These are phyloP conservation scores for Umimayanthus kanabou DNA, from an alignment of 92 coral and sea anemone genomes.

Conservation along the genomic window DNA sequence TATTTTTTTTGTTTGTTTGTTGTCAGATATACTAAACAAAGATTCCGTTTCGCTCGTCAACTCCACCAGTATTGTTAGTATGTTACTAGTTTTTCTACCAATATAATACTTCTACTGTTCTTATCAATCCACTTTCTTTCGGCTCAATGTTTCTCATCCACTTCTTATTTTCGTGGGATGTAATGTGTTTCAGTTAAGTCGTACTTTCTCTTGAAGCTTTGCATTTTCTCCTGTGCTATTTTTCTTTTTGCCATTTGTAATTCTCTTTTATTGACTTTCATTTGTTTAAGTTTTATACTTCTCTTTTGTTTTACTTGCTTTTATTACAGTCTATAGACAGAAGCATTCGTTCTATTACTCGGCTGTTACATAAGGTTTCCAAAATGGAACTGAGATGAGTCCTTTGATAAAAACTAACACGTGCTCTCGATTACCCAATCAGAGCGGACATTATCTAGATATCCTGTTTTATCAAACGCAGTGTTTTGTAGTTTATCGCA, in stretches of 20 bases:
- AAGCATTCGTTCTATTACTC: not conserved
- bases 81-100: not conserved
- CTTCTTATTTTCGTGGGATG: not conserved
- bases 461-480: not conserved
- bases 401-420: not conserved
- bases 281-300: not conserved
- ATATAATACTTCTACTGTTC: not conserved
- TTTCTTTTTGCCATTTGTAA: too few species aligned
- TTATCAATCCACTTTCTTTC: too few species aligned
- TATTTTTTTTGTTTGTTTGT: not conserved
- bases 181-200: too few species aligned
- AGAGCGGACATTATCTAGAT: not conserved
- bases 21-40: not conserved
- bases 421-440: not conserved
- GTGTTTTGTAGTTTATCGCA: not conserved
- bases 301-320: not conserved
- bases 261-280: too few species aligned
- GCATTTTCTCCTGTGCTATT: too few species aligned
- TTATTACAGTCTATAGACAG: not conserved
- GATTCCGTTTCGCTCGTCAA: not conserved
- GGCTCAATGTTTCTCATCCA: not conserved
- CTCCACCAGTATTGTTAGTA: not conserved
- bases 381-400: too few species aligned
- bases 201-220: too few species aligned
- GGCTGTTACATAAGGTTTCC: not conserved